Base-by-base conservation (phyloP, 2,888 invertebrate genomes). In the Hirudinaria manillensis region DNA sequence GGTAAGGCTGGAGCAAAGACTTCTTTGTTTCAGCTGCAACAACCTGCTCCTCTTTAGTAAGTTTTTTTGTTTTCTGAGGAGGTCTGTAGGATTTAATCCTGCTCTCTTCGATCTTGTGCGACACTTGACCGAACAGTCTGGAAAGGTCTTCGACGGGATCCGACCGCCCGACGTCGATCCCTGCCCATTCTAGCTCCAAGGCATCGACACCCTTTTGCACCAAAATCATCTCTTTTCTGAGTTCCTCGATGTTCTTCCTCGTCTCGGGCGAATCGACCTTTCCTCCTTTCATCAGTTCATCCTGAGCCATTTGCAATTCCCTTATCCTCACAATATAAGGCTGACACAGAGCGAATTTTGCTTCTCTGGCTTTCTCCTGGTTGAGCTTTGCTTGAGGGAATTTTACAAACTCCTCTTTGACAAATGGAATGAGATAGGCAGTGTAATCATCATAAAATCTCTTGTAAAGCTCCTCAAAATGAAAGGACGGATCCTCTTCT, bases 151-250 rank as follows among this genome's bases (percentile, higher is more conserved):
- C 29, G 7, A 61, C 29, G 7, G 61, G 61, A 61, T 61, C 61
- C 16, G 45, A 45, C 16, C 29, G 61, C 10, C 61, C 61, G 10
- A 68, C 68, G 34, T 68, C 36, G 13, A 68, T 34, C 6, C 36
- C 34, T 10, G 29, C 36, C 68, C 68, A 68, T 34, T 68, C 68
- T 10, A 36, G 27, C 32, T 68, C 68, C 29, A 68, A 32, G 29
- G 68, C 36, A 68, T 68, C 68, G 7, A 68, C 36, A 13, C 68
- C 36, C 34, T 68, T 34, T 32, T 68, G n/a, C 29, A 34, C 36
- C 32, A 68, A 68, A 29, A n/a, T 36, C 32, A 68, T 68, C 32
- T 68, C 68, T 7, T 36, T 68, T 68, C 68, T 68, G 32, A 68
- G 36, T n/a, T 34, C 68, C 27, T 61, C 61, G 10, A 61, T 27